Percentiles rank a stretch among this genome's conserved stretches.
phyloP scores from a whole-genome alignment of 2,797 vertebrate genomes.

The Typhlichthys subterraneus region DNA sequence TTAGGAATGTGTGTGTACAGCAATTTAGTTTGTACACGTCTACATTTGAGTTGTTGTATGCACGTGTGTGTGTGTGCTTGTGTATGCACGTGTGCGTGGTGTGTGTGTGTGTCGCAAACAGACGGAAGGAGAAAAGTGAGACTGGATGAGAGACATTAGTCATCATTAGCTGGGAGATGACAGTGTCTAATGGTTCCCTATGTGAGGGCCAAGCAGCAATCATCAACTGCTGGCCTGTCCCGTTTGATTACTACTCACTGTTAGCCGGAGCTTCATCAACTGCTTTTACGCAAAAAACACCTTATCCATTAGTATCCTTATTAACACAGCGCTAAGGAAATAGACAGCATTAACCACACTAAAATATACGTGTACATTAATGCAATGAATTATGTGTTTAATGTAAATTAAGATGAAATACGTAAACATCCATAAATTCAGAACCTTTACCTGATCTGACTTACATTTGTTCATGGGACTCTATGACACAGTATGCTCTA shows the following conservation, averaged over 20 bases:
- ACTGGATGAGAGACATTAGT: constrained; percentile 86
- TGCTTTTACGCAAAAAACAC: constrained; percentile 50
- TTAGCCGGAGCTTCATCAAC: constrained; percentile 81
- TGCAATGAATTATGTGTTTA: too few relatives aligned
- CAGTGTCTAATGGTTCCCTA: constrained; percentile 89
- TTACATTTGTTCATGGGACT: too few relatives aligned
- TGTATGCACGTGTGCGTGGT: constrained; percentile 7
- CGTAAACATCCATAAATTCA: not conserved
- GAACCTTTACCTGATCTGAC: constrained; percentile 17
- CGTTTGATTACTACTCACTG: constrained; percentile 82
- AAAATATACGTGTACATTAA: too few relatives aligned
- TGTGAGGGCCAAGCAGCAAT: constrained; percentile 87
- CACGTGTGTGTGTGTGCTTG: constrained; percentile 14
- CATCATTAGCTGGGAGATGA: constrained; percentile 91
- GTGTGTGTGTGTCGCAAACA: constrained; percentile 11
- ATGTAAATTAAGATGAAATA: too few relatives aligned
- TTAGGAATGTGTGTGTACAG: not conserved
- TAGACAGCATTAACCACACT: not conserved
- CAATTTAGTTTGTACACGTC: constrained; percentile 17
- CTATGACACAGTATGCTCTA: too few relatives aligned
- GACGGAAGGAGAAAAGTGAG: constrained; percentile 9
- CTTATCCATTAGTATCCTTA: not conserved
- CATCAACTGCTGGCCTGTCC: constrained; percentile 85
- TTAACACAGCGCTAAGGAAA: not conserved
- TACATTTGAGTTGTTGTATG: constrained; percentile 22